Percentiles rank a stretch among this genome's conserved stretches.
phyloP scores from a whole-genome alignment of 2,113 vertebrate genomes.

The Amphiprion percula region DNA sequence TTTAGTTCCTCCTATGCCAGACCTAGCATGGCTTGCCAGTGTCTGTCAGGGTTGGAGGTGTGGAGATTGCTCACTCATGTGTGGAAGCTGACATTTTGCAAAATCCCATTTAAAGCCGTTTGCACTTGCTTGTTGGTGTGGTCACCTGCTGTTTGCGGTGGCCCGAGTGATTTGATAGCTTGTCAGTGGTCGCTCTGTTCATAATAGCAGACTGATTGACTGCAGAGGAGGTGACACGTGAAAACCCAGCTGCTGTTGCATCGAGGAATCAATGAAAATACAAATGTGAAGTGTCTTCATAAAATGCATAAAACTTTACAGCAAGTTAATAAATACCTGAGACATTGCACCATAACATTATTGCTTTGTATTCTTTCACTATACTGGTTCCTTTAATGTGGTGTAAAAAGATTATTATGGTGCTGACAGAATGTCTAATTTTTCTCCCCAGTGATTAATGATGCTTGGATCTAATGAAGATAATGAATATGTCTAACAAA shows the following conservation, averaged over 20 bases:
- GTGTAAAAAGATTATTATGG: slow-evolving; percentile 27
- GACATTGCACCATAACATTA: neutral
- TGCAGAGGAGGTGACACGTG: slow-evolving; percentile 12
- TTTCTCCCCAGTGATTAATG: slow-evolving; percentile 48
- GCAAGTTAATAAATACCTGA: slow-evolving; percentile 1
- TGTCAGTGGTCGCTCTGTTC: slow-evolving; percentile 23
- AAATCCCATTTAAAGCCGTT: slow-evolving; percentile 55
- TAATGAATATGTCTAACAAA: slow-evolving; percentile 38
- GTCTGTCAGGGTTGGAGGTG: slow-evolving; percentile 28
- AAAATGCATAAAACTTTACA: neutral
- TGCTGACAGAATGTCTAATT: slow-evolving; percentile 42
- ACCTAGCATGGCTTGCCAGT: neutral
- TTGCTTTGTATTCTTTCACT: slow-evolving; percentile 18
- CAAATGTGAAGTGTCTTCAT: neutral
- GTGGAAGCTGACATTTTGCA: slow-evolving; percentile 69
- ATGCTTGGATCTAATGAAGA: slow-evolving; percentile 42
- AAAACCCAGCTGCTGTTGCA: slow-evolving; percentile 4
- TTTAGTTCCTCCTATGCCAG: slow-evolving; percentile 17
- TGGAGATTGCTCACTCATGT: slow-evolving; percentile 54
- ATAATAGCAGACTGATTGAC: slow-evolving; percentile 36
- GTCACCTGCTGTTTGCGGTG: slow-evolving; percentile 50
- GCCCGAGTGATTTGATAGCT: slow-evolving; percentile 38
- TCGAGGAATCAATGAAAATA: slow-evolving; percentile 16
- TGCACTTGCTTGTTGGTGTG: slow-evolving; percentile 30
- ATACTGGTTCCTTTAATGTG: slow-evolving; percentile 31